Evolutionary conservation across 2,888 invertebrate genomes (phyloP), one percentile per base, ranked within the genome.

Genomic region (Gymnoscelis rufifasciata): DNA sequence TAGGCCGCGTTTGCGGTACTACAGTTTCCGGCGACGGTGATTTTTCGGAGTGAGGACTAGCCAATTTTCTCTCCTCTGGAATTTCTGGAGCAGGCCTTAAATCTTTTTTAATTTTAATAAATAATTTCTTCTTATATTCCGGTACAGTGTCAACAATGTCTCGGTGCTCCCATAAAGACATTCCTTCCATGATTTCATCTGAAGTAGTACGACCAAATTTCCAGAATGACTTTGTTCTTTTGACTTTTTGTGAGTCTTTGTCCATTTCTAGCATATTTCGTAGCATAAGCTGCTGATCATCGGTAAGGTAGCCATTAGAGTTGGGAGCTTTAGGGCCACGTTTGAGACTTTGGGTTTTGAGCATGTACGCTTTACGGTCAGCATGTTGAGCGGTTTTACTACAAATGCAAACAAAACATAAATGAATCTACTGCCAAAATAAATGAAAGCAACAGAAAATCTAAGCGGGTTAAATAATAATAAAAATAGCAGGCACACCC

Each of bases 221-320:
- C 95, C 95, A 95, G 68, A 95, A 94, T 0, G 95, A 95, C 71
- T 95, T 95, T 0, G 95, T 95, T 36, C 95, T 86, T 66, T 95
- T 95, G 0, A 95, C 91, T 60, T 84, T 89, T 47, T 92, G 90
- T 0, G 92, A 90, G 55, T 91, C 92, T 63, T 90, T 82, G 68
- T 91, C 91, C 71, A 89, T 82, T 41, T 84, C 87, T n/a, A 78
- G 67, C 78, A 80, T 90, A 66, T 78, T 88, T 53, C 82, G 78
- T 27, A 89, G 57, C 70, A 88, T 79, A 33, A 88, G 56, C 60
- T 90, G 90, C 61, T 90, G 89, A 60, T 90, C 89, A 59, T 90
- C 91, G 19, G 89, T 90, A 57, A 88, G 77, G 60, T 89, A 91
- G 54, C 80, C 88, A 59, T 81, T 88, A 47, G 72, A 74, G 54